Percentiles rank a stretch among this genome's conserved stretches.
Conservation (phyloP, 2,797 vertebrate genomes). For the Lutjanus argentimaculatus region DNA sequence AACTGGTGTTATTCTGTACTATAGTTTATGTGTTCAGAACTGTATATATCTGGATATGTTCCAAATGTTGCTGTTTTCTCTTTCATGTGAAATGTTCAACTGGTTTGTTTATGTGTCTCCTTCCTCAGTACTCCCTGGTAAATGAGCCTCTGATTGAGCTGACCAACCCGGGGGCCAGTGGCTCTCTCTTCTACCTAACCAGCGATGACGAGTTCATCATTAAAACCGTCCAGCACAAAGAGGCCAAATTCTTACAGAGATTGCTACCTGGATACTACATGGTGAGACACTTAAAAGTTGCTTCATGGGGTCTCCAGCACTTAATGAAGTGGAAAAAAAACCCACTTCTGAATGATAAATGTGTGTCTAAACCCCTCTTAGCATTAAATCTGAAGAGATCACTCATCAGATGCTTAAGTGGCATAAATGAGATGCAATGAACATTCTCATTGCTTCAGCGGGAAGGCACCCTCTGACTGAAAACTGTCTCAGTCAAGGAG, state of each 20-base stretch:
- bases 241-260: conserved; percentile 98
- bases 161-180: conserved; percentile 96
- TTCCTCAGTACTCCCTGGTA: conserved; percentile 93
- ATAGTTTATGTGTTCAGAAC: conserved; percentile 10
- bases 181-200: conserved; percentile 98
- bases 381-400: conserved; percentile 12
- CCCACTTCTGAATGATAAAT: background rate
- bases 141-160: conserved; percentile 97
- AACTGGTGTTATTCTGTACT: background rate
- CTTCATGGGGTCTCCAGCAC: background rate
- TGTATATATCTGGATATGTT: conserved; percentile 17
- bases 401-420: conserved; percentile 6
- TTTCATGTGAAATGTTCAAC: background rate
- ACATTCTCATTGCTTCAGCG: conserved; percentile 8
- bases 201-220: conserved; percentile 99
- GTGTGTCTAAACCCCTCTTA: background rate
- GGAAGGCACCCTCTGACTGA: background rate
- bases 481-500: background rate
- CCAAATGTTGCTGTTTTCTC: background rate
- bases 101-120: conserved; percentile 34
- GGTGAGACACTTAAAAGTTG: conserved; percentile 84
- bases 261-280: conserved; percentile 98
- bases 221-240: conserved; percentile 99
- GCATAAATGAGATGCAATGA: conserved; percentile 17
- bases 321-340: background rate